Evolutionary conservation across 1,140 invertebrate genomes (phyloP), one percentile per base, ranked within the genome.

Genomic region (Caerostris darwini): DNA sequence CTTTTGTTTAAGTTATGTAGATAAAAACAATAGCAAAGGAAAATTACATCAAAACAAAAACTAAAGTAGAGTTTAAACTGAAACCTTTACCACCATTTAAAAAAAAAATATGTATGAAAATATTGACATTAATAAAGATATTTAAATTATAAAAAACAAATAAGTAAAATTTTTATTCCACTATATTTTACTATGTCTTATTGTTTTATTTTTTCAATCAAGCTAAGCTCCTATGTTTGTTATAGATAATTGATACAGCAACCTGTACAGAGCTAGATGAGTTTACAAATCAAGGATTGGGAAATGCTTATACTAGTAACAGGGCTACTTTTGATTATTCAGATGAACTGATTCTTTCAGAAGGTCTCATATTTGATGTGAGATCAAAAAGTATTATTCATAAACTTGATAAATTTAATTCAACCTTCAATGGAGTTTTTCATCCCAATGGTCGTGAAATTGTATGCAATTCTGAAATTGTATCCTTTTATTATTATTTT

Each of bases 381-480:
- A 97, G 98, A 92, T 97, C 97, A 0, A 97, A 97, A 4, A 96
- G 96, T 90, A 94, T 95, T 95, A 98, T 99, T 83, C 99, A 99
- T 96, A 99, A 99, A 95, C 99, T 99, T 95, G 99, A 99, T 96
- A 99, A 99, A 96, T 97, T 99, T 50, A 99, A 99, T 96, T 98
- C 99, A 95, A 97, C 97, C 64, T 97, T 99, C 50, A 99, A 98
- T 95, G 99, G 99, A 0, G 97, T 99, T 2, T 99, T 99, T 96
- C 99, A 99, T 97, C 99, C 99, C 0, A 99, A 99, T 96, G 99
- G 99, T 0, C 97, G 98, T 67, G 99, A 99, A 96, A 98, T 99
- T 95, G 97, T 97, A 94, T 97, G 97, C 88, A 97, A 97, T 94
- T 96, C 96, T 53, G 96, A 97, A 96, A 96, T 97, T 94, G 96